These are phyloP conservation scores for Zaprionus tsacasi DNA, from an alignment of 1,140 invertebrate genomes.

Conservation along the genomic window DNA sequence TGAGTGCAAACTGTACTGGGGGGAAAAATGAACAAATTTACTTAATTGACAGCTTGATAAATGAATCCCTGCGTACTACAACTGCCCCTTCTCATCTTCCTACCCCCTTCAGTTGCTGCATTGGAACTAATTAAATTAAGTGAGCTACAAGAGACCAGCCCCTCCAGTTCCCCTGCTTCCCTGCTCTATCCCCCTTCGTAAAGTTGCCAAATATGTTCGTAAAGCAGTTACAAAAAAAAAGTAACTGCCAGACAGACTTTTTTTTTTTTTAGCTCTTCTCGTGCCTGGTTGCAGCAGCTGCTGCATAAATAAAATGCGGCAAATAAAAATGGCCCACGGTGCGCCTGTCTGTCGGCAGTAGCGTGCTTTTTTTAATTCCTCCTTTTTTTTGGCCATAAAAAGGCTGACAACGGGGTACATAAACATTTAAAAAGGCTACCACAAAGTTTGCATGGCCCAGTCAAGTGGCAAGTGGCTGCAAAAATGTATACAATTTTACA, in stretches of 20 bases:
- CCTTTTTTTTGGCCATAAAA: conserved; percentile 62
- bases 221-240: conserved; percentile 6
- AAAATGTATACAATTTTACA: background rate
- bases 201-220: conserved; percentile 4
- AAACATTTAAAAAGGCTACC: conserved; percentile 55
- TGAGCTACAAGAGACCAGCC: background rate
- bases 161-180: background rate
- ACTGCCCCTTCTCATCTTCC: background rate
- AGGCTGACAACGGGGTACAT: conserved; percentile 60
- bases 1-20: background rate
- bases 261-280: conserved; percentile 10
- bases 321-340: conserved; percentile 56
- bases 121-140: conserved; percentile 32
- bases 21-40: conserved; percentile 12
- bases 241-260: conserved; percentile 19
- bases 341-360: conserved; percentile 25
- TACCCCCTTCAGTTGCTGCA: background rate
- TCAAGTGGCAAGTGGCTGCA: conserved; percentile 30
- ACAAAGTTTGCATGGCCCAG: conserved; percentile 33
- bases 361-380: conserved; percentile 5
- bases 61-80: background rate
- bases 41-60: conserved; percentile 28
- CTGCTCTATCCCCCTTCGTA: background rate
- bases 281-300: conserved; percentile 48
- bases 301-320: conserved; percentile 70